phyloP scores from a whole-genome alignment of 2,797 vertebrate genomes.

The Octomys mimax region DNA sequence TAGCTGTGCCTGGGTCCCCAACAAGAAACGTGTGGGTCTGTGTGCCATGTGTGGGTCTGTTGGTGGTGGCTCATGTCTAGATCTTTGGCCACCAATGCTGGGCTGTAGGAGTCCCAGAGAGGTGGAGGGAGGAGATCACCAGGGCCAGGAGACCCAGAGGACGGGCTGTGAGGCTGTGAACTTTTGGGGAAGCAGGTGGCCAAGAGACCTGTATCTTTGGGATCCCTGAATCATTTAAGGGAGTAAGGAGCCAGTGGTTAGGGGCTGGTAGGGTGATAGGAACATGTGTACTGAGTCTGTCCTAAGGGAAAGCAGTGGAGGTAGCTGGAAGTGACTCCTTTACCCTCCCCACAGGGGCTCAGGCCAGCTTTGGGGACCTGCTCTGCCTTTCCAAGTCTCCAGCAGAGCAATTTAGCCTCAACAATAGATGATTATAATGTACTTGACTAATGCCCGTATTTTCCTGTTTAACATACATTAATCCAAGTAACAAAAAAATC shows the following conservation, averaged over 20 bases:
- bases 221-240: background rate
- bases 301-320: background rate
- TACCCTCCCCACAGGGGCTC: rapidly evolving
- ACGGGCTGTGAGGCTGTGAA: background rate
- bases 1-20: background rate
- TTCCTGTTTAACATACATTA: slow-evolving; percentile 85
- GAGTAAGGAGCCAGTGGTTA: background rate
- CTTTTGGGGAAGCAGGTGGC: background rate
- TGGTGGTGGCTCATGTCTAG: rapidly evolving
- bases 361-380: background rate
- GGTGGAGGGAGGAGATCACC: too few species aligned
- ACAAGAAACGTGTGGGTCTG: background rate
- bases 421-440: slow-evolving; percentile 78
- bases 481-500: slow-evolving; percentile 84
- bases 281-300: background rate
- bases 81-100: background rate
- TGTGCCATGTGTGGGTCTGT: background rate
- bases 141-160: background rate
- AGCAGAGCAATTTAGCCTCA: slow-evolving; percentile 38
- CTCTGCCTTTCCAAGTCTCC: background rate
- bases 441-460: slow-evolving; percentile 78
- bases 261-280: too few species aligned
- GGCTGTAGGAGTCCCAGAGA: background rate
- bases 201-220: background rate
- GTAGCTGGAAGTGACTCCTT: background rate